Base-by-base conservation (phyloP, 2,113 vertebrate genomes). In the Nothobranchius kuhntae region DNA sequence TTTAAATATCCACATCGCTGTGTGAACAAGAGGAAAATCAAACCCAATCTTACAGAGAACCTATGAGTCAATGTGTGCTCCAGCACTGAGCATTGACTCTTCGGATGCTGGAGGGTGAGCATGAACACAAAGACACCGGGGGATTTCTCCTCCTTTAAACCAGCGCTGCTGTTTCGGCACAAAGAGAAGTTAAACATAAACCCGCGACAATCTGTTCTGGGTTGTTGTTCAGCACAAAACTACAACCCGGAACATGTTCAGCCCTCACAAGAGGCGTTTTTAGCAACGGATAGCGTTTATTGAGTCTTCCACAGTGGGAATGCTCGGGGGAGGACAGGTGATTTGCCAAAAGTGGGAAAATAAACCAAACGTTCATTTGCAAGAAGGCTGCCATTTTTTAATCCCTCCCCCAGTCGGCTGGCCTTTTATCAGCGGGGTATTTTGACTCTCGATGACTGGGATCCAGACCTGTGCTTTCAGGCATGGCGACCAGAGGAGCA, bases 391-490 rank as follows among this genome's bases (percentile, higher is more conserved):
- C 47, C 13, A 35, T 86, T 30, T 75, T 82, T 53, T 51, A 47
- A 77, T 70, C 75, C 42, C 48, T 55, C 69, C 63, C 59, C 80
- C 2, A 46, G 75, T 76, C 61, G 66, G 60, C 70, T 73, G 68
- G 66, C 65, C 59, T 69, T 50, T 71, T 68, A 73, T 66, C 54
- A 73, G 69, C 61, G 42, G 69, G 75, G 70, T 58, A 9, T 73
- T 78, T 89, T 84, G 74, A 87, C 66, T 74, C 64, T 71, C 70
- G 71, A 56, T 66, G 76, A 61, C 76, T 67, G 58, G 64, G 60
- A 85, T 80, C 61, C 71, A 52, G 44, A 72, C 74, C 64, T 21
- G 68, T 56, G 72, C 54, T 75, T 79, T 67, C 73, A 80, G 65
- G 71, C 71, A 66, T 44, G 44, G 66, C 65, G 81, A 68, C 69